Evolutionary conservation across 64 coral and sea anemone genomes (phyloP).

Genomic region (Acropora yongei): DNA sequence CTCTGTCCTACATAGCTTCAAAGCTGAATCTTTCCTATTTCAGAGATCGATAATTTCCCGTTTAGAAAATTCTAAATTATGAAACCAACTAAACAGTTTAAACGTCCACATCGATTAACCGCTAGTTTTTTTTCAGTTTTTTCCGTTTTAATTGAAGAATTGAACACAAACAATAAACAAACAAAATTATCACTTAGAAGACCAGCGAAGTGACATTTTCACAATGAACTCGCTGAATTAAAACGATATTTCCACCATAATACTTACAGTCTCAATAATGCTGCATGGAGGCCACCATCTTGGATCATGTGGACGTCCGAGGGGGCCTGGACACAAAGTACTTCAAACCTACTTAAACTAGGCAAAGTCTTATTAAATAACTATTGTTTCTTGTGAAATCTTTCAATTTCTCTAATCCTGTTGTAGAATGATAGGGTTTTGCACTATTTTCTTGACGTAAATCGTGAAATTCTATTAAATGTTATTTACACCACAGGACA

Average conservation of each 20-base stretch:
- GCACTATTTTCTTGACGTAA: neutral
- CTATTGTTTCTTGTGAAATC: constrained; percentile 27
- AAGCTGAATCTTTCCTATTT: constrained; percentile 6
- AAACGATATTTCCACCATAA: constrained; percentile 17
- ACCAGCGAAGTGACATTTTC: constrained; percentile 8
- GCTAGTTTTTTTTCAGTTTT: constrained; percentile 9
- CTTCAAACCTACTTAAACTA: constrained; percentile 10
- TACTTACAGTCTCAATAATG: neutral
- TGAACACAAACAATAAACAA: constrained; percentile 1
- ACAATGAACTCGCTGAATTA: constrained; percentile 3
- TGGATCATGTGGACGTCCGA: neutral
- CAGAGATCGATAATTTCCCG: neutral
- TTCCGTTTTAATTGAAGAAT: neutral
- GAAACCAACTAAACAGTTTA: neutral
- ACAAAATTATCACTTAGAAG: constrained; percentile 23
- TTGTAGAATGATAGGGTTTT: constrained; percentile 22
- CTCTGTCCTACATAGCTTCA: constrained; percentile 1
- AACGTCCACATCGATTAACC: constrained; percentile 1
- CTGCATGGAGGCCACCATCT: constrained; percentile 26
- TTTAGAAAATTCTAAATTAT: constrained; percentile 11
- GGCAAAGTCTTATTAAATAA: constrained; percentile 12
- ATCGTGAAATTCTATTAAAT: constrained; percentile 18
- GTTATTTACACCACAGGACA: constrained; percentile 35
- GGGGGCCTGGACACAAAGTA: constrained; percentile 11
- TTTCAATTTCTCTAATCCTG: constrained; percentile 23